Percentiles rank a stretch among this genome's conserved stretches.
phyloP scores from a whole-genome alignment of 2,113 vertebrate genomes.

The Peromyscus polionotus region DNA sequence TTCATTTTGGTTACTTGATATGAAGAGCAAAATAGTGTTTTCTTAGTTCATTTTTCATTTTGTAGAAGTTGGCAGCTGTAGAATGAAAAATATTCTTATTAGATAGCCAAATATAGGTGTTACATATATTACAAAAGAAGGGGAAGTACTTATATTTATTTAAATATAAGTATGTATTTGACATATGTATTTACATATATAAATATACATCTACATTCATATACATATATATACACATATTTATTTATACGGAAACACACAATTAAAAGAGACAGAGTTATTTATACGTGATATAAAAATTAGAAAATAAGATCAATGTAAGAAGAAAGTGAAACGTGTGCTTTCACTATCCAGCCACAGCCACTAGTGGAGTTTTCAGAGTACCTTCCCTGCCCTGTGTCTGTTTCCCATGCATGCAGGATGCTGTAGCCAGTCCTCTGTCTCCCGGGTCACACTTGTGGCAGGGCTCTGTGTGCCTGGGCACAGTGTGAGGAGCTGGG shows the following conservation, averaged over 20 bases:
- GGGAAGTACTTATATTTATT: neutral
- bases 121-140: neutral
- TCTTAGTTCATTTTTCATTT: neutral
- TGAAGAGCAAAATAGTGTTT: conserved; percentile 8
- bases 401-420: neutral
- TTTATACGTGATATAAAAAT: neutral
- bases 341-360: neutral
- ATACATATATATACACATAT: neutral
- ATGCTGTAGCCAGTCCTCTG: neutral
- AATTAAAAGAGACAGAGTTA: neutral
- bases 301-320: neutral
- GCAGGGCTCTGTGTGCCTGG: neutral
- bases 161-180: neutral
- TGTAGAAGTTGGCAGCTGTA: neutral
- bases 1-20: conserved; percentile 18
- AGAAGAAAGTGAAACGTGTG: neutral
- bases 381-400: neutral
- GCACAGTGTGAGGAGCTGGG: neutral
- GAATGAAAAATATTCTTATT: conserved; percentile 24
- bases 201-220: neutral
- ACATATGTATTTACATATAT: neutral
- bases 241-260: neutral
- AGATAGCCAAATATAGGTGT: neutral
- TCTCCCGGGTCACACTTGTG: neutral
- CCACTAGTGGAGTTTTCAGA: neutral